Evolutionary conservation across 2,797 vertebrate species (phyloP).

Genomic region (Crypturellus tataupa): DNA sequence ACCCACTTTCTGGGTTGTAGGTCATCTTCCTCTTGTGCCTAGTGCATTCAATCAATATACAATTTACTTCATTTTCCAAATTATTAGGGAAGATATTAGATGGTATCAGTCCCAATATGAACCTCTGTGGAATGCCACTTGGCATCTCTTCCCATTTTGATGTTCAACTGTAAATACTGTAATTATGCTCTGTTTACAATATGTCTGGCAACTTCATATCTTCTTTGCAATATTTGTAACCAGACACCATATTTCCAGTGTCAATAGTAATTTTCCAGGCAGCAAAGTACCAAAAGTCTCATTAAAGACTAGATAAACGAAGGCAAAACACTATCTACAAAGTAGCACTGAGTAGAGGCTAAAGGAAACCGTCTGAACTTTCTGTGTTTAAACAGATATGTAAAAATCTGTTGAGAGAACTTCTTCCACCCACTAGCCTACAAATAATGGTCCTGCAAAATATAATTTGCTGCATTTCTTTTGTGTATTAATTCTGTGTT

Average conservation of each 20-base stretch:
- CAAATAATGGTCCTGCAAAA: slow-evolving; percentile 13
- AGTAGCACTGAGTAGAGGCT: neutral
- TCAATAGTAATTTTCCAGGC: slow-evolving; percentile 47
- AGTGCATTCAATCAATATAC: neutral
- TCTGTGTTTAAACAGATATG: neutral
- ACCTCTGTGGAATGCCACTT: slow-evolving; percentile 54
- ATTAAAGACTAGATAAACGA: slow-evolving; percentile 28
- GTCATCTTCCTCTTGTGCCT: slow-evolving; percentile 27
- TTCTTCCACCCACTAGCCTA: slow-evolving; percentile 12
- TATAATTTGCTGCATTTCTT: neutral
- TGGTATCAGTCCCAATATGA: slow-evolving; percentile 61
- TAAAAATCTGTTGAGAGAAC: slow-evolving; percentile 30
- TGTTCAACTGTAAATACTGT: slow-evolving; percentile 56
- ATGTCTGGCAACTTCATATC: slow-evolving; percentile 47
- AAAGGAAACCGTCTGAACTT: slow-evolving; percentile 31
- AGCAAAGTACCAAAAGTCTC: slow-evolving; percentile 27
- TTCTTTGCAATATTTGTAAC: slow-evolving; percentile 28
- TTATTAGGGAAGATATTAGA: slow-evolving; percentile 54
- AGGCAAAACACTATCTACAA: neutral
- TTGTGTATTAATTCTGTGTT: neutral
- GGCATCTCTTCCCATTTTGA: slow-evolving; percentile 64
- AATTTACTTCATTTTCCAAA: slow-evolving; percentile 50
- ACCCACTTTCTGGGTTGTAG: slow-evolving; percentile 43
- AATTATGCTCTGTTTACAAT: slow-evolving; percentile 63
- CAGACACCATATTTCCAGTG: slow-evolving; percentile 58